Base-by-base conservation (phyloP, 2,797 vertebrate genomes). In the Botia almorhae region DNA sequence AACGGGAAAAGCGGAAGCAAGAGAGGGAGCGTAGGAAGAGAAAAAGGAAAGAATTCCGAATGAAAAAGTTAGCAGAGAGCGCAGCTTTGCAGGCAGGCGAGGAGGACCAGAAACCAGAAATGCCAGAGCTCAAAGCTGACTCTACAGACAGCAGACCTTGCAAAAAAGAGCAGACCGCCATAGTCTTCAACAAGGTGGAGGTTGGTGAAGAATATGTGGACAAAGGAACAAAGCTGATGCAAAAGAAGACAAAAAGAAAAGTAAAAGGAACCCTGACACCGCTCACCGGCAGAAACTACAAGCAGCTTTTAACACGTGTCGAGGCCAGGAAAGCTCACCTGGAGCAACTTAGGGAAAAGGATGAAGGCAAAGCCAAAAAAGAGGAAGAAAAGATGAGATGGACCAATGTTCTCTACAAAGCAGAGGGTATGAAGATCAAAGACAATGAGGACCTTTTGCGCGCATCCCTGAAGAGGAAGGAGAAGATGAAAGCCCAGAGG, bases 21-120 rank as follows among this genome's bases (percentile, higher is more conserved):
- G 97, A 99, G 81, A 92, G 94, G 16, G 97, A 98, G 53, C 94
- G 97, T 4, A 97, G 94, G 87, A 99, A 98, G 89, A 95, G 95
- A 81, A 96, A 98, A 83, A 94, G 90, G 13, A 97, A 95, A 81
- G 97, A 96, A 80, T 89, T 97, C 78, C 90, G 83, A 13, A 90
- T 93, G 85, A 96, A 96, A 87, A 93, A 93, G 83, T 90, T 95
- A 76, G 91, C 90, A 0, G 94, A 94, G 33, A 68, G 92, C 0
- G 82, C 68, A 0, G 82, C 71, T 1, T 13, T 83, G 65, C 90
- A 86, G 19, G 46, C 58, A 67, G 77, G 56, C 23, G 72, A 69
- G 2, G 91, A 93, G 77, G 81, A 83, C 1, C 89, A 92, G 81
- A 69, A 80, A 50, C 88, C 88, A 55, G 83, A n/a, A 1, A 11